Conservation (phyloP, 2,888 invertebrate genomes). For the Byasa hedistus region DNA sequence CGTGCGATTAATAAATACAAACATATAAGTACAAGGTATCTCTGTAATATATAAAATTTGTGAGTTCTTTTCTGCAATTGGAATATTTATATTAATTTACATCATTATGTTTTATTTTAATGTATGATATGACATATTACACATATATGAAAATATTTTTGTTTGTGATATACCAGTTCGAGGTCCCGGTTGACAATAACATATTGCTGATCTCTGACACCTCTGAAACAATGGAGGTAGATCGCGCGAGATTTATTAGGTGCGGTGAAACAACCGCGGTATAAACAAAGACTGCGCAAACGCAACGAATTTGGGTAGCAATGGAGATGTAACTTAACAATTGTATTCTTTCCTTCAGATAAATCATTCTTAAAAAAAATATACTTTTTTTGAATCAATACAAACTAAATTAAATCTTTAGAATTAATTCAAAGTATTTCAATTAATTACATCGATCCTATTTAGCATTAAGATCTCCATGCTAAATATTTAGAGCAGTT, state of each 20-base stretch:
- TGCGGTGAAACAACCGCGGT: conserved; percentile 36
- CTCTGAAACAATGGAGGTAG: conserved; percentile 69
- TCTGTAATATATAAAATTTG: too few species aligned
- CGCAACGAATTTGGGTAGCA: conserved; percentile 45
- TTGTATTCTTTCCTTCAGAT: neutral
- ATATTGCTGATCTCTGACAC: conserved; percentile 79
- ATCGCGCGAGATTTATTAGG: conserved; percentile 51
- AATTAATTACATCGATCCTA: too few species aligned
- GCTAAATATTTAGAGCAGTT: too few species aligned
- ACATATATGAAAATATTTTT: neutral
- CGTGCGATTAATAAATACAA: too few species aligned
- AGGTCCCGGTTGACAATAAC: conserved; percentile 61
- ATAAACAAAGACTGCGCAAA: conserved; percentile 54
- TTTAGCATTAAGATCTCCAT: too few species aligned
- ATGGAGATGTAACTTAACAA: conserved; percentile 33
- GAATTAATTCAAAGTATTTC: neutral
- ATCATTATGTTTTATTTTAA: too few species aligned
- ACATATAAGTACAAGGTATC: too few species aligned
- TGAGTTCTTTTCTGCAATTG: too few species aligned
- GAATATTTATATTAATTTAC: too few species aligned
- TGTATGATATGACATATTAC: too few species aligned
- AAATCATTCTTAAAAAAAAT: too few species aligned
- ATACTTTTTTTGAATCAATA: too few species aligned
- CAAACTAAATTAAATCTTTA: neutral
- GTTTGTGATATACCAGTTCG: conserved; percentile 16